phyloP scores from a whole-genome alignment of 2,888 invertebrate species.

The Tipula helvola region DNA sequence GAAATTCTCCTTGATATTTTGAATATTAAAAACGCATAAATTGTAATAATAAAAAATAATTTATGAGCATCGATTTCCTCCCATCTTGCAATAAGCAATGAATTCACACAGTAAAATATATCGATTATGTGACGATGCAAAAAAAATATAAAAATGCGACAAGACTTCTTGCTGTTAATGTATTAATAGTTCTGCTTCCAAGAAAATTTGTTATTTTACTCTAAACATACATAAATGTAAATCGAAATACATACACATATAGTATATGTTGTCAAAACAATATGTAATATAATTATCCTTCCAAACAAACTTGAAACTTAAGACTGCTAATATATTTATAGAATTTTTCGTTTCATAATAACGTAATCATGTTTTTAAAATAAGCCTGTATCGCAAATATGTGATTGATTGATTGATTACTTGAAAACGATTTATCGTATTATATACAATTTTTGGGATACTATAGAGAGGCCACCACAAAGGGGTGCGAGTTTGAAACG shows the following conservation, averaged over 20 bases:
- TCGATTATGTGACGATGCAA: not conserved
- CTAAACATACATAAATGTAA: not conserved
- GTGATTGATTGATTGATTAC: not conserved
- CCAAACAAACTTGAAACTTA: not conserved
- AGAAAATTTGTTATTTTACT: not conserved
- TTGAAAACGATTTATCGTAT: not conserved
- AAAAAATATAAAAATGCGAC: not conserved
- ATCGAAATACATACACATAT: too few relatives aligned
- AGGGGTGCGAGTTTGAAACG: too few relatives aligned
- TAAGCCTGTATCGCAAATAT: not conserved
- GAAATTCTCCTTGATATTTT: too few relatives aligned
- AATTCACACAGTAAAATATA: not conserved
- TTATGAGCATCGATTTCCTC: too few relatives aligned
- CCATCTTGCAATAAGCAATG: not conserved
- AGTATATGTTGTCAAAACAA: not conserved
- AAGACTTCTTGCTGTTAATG: not conserved
- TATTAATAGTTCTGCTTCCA: not conserved
- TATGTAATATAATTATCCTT: not conserved
- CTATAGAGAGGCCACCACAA: too few relatives aligned
- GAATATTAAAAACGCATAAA: too few relatives aligned
- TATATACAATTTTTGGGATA: not conserved
- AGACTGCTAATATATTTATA: not conserved
- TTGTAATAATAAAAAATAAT: too few relatives aligned
- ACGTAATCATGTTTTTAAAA: not conserved
- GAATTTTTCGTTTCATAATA: not conserved